These are phyloP conservation scores for Patagioenas fasciata DNA, from an alignment of 2,113 vertebrate species.

Conservation along the genomic window DNA sequence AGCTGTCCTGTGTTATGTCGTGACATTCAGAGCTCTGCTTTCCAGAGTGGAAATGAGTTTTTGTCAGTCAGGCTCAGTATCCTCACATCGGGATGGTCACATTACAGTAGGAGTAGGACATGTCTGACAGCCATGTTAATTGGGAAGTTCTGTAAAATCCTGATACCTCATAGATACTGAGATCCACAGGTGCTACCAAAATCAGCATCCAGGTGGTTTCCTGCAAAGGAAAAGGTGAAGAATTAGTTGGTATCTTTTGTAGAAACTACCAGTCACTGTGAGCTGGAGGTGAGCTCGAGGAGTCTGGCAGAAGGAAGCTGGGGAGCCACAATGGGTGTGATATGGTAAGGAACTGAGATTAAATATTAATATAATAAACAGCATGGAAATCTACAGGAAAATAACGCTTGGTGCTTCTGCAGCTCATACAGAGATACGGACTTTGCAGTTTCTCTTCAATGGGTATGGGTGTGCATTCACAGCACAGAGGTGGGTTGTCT, in stretches of 20 bases:
- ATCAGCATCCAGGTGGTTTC: neutral
- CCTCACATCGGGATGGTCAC: neutral
- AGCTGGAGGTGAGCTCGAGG: neutral
- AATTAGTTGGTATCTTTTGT: neutral
- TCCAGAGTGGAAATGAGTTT: neutral
- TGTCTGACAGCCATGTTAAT: neutral
- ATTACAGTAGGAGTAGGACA: neutral
- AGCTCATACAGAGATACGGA: neutral
- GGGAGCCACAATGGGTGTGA: neutral
- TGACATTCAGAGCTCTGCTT: neutral
- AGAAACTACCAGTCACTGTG: neutral
- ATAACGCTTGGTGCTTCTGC: neutral
- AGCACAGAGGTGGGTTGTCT: neutral
- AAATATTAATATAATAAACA: neutral
- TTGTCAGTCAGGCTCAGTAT: neutral
- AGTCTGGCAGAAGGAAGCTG: neutral
- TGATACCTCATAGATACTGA: fast-evolving
- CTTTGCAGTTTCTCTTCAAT: neutral
- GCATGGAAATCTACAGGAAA: neutral
- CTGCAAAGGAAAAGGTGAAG: neutral
- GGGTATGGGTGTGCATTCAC: neutral
- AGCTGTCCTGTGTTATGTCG: neutral
- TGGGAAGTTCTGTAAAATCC: neutral
- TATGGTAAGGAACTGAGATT: neutral
- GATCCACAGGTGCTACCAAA: neutral